Evolutionary conservation across 2,797 vertebrate genomes (phyloP).

Genomic region (Pantherophis vulpinus): DNA sequence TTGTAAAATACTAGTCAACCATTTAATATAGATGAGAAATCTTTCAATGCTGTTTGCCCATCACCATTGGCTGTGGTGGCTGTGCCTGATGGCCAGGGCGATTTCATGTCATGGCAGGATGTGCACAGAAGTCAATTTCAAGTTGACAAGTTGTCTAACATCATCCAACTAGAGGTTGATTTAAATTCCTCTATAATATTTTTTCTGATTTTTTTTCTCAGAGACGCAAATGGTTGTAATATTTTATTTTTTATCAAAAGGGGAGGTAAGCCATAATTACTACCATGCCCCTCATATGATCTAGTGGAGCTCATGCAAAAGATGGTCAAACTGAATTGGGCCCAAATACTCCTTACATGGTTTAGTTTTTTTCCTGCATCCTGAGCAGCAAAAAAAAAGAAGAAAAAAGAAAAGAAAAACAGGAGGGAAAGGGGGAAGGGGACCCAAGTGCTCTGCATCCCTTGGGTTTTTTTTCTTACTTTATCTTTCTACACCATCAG

Average conservation of each 20-base stretch:
- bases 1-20: neutral
- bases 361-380: neutral
- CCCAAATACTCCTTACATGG: neutral
- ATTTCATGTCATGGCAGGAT: neutral
- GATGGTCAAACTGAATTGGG: neutral
- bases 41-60: neutral
- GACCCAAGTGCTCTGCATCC: neutral
- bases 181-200: neutral
- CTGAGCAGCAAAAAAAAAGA: neutral
- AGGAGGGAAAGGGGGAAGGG: too few relatives aligned
- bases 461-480: neutral
- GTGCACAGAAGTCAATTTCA: neutral
- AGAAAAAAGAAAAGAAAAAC: neutral
- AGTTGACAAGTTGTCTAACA: neutral
- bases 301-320: neutral
- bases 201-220: neutral
- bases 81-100: neutral
- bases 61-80: neutral
- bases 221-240: neutral
- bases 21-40: neutral
- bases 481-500: neutral
- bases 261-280: neutral
- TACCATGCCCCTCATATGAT: neutral
- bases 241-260: neutral
- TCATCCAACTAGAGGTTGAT: fast-evolving